Percentiles rank a stretch among this genome's conserved stretches.
phyloP scores from a whole-genome alignment of 2,888 invertebrate species.

The Cinara cedri region DNA sequence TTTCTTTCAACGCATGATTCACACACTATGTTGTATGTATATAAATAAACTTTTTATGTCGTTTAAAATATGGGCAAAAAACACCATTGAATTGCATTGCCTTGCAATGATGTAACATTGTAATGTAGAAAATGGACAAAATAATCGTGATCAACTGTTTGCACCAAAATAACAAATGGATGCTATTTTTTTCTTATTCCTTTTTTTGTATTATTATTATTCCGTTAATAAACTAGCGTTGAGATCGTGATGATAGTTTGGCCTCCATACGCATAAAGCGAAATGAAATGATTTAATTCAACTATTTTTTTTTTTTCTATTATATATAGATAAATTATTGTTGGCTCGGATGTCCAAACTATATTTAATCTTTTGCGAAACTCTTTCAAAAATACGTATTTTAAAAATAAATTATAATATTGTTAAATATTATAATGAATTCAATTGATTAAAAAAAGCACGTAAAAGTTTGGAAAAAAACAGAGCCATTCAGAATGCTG shows the following conservation, averaged over 20 bases:
- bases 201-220: no score
- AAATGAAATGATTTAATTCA: conserved; percentile 22
- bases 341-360: background rate
- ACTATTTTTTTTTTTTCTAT: background rate
- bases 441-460: background rate
- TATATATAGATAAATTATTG: conserved; percentile 6
- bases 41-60: conserved; percentile 18
- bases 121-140: conserved; percentile 21
- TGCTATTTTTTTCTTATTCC: conserved; percentile 39
- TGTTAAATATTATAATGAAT: conserved; percentile 20
- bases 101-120: conserved; percentile 19
- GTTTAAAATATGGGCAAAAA: conserved; percentile 23
- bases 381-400: conserved; percentile 18
- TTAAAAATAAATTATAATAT: background rate
- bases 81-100: conserved; percentile 28
- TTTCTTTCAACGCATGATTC: background rate
- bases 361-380: background rate
- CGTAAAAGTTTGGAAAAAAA: background rate
- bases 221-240: conserved; percentile 25
- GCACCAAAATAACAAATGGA: conserved; percentile 38
- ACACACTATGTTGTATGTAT: background rate
- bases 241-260: conserved; percentile 32
- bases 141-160: conserved; percentile 36
- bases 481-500: background rate
- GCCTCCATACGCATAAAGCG: conserved; percentile 5